Evolutionary conservation across 1,140 invertebrate species (phyloP), one percentile per base, ranked within the genome.

Genomic region (Magallana gigas): DNA sequence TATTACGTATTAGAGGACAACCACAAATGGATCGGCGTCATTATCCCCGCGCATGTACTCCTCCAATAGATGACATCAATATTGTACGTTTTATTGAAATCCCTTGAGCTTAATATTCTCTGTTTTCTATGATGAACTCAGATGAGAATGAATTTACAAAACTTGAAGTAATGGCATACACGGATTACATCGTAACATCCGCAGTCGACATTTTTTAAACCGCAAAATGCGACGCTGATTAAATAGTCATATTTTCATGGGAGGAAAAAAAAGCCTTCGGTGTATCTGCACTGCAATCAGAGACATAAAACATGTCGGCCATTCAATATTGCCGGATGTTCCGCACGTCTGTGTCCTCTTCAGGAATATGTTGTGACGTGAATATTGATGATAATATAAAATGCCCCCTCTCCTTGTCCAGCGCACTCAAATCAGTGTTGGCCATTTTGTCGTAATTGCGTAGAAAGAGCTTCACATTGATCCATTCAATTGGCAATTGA

Each of bases 311-410:
- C 36, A 36, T 76, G 11, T 29, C 23, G 23, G 68, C 68, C 11
- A 6, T 29, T 36, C 68, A 12, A 8, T 76, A 8, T 76, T 8
- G 18, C 23, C 18, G 23, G 4, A 36, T 11, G 23, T 8, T 8
- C 23, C 18, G 23, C 1, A 36, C 3, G 23, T 12, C 36, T 29
- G 11, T 76, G 11, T 29, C 23, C 36, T 76, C 68, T 76, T 29
- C 68, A 76, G 68, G 68, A 29, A 76, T 23, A 29, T 76, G 68
- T 36, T 36, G 68, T 76, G 23, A 76, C 23, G 68, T 29, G 23
- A 76, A 76, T 76, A 76, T 76, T 76, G 23, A 76, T 76, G 68
- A 76, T 76, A 29, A 76, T 76, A 76, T 76, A 23, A 29, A 76
- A 76, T 76, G 18, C 36, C 68, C 68, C 11, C 8, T 76, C 23